Percentiles rank a stretch among this genome's conserved stretches.
phyloP scores from a whole-genome alignment of 2,113 vertebrate species.

The Poicephalus gulielmi region DNA sequence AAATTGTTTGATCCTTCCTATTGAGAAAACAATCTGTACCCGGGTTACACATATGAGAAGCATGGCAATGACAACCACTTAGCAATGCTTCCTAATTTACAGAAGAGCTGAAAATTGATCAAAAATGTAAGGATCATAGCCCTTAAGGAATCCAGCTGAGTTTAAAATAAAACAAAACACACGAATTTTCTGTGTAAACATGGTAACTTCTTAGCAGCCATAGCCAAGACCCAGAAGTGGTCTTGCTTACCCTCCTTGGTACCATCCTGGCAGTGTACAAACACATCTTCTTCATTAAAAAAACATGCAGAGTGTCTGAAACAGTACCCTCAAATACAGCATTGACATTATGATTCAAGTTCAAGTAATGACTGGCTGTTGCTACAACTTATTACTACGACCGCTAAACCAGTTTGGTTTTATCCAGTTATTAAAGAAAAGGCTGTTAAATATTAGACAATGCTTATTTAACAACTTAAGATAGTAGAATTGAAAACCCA shows the following conservation, averaged over 20 bases:
- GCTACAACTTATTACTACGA: background rate
- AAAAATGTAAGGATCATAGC: background rate
- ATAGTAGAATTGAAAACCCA: background rate
- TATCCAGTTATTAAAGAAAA: background rate
- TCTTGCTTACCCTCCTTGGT: background rate
- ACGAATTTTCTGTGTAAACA: conserved; percentile 23
- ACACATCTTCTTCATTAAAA: background rate
- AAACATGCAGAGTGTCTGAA: background rate
- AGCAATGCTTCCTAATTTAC: background rate
- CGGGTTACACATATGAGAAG: background rate
- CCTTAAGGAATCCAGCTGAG: background rate
- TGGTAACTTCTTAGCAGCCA: background rate
- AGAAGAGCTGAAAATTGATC: background rate
- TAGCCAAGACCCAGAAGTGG: background rate
- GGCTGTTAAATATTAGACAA: background rate
- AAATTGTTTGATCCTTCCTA: background rate
- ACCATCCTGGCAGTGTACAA: background rate
- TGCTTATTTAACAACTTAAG: background rate
- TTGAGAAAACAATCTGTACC: background rate
- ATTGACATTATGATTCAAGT: background rate
- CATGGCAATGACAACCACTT: background rate
- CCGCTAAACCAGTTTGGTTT: background rate
- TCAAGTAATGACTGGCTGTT: background rate
- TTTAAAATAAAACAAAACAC: background rate
- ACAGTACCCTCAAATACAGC: background rate